These are phyloP conservation scores for Arrhopalites spinosus DNA, from an alignment of 2,888 invertebrate species.

Conservation along the genomic window DNA sequence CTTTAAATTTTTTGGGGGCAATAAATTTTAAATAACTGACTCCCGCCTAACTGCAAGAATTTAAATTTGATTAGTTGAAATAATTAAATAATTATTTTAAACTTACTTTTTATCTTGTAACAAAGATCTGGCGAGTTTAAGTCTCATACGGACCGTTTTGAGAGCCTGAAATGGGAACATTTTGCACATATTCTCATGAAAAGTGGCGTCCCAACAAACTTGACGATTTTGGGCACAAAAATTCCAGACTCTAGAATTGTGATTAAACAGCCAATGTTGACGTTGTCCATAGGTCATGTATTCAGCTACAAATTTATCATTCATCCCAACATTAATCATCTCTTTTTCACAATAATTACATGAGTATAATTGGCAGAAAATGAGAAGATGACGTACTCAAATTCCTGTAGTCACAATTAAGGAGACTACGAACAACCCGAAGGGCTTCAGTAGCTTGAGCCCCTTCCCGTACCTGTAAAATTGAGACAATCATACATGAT, in stretches of 20 bases:
- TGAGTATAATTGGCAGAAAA: no score
- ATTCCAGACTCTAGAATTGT: conserved; percentile 82
- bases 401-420: conserved; percentile 76
- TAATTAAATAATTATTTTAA: no score
- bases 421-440: conserved; percentile 70
- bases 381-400: conserved; percentile 68
- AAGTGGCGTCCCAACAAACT: conserved; percentile 71
- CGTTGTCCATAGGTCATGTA: conserved; percentile 78
- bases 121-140: conserved; percentile 73
- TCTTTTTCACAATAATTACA: no score
- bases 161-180: conserved; percentile 87
- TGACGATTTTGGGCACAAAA: conserved; percentile 72
- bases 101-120: conserved; percentile 73
- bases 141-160: conserved; percentile 80
- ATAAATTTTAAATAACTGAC: no score
- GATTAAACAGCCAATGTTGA: conserved; percentile 80
- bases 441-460: conserved; percentile 72
- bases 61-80: no score
- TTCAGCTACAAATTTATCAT: no score
- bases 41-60: no score
- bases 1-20: no score
- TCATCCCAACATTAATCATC: no score
- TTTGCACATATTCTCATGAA: conserved; percentile 77
- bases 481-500: no score
- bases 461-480: conserved; percentile 68